A percentile compares a stretch with the other conserved stretches of the same genome.
Conservation (phyloP, 2,888 invertebrate genomes). For the Lasius fuliginosus region DNA sequence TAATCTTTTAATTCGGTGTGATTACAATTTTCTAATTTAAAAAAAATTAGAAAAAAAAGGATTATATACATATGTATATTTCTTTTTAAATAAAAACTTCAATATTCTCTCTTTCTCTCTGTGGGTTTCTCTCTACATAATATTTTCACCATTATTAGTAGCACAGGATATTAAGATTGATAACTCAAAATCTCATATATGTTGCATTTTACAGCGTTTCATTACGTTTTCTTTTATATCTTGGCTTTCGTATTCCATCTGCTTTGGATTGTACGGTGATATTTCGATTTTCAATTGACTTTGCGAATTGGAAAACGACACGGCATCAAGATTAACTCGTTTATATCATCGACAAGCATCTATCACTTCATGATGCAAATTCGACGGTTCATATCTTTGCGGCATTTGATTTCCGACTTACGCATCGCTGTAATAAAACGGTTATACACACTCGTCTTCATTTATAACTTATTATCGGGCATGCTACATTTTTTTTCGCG, state of each 20-base stretch:
- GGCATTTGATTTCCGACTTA: neutral
- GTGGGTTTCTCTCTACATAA: neutral
- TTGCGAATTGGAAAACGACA: neutral
- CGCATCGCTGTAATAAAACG: neutral
- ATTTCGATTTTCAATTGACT: conserved; percentile 39
- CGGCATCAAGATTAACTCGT: conserved; percentile 35
- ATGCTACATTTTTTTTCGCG: neutral
- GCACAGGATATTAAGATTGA: conserved; percentile 20
- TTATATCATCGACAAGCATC: conserved; percentile 10
- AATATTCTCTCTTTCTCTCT: neutral
- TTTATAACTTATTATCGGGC: neutral
- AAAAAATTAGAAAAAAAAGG: neutral
- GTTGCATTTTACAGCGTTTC: conserved; percentile 35
- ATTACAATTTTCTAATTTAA: neutral
- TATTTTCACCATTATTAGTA: conserved; percentile 33
- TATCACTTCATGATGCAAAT: neutral
- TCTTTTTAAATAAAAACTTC: neutral
- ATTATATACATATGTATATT: neutral
- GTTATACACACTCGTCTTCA: neutral
- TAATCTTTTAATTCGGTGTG: conserved; percentile 1
- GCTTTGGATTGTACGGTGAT: conserved; percentile 34
- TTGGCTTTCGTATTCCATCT: conserved; percentile 26
- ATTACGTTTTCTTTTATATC: conserved; percentile 13
- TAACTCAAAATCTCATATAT: conserved; percentile 24
- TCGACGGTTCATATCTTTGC: conserved; percentile 8